Evolutionary conservation across 1,140 invertebrate genomes (phyloP).

Genomic region (Drosophila carrolli): DNA sequence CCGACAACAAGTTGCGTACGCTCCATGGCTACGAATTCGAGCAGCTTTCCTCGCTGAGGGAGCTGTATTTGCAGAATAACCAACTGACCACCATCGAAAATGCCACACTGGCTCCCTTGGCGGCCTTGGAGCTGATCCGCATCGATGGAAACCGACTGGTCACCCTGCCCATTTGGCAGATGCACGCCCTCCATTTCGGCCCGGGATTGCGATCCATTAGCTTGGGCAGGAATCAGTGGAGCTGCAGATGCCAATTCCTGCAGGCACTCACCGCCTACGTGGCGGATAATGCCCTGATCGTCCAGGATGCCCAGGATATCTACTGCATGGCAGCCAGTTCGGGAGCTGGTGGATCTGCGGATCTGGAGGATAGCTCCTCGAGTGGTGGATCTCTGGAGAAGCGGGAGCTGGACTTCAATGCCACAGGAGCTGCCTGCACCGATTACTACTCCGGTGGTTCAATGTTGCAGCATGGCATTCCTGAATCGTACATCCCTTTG

Average conservation of each 20-base stretch:
- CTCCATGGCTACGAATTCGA: slow-evolving; percentile 96
- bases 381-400: slow-evolving; percentile 69
- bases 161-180: slow-evolving; percentile 93
- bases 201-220: slow-evolving; percentile 89
- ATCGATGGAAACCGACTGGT: slow-evolving; percentile 94
- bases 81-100: slow-evolving; percentile 91
- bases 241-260: slow-evolving; percentile 95
- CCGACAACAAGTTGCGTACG: slow-evolving; percentile 92
- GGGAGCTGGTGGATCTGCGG: slow-evolving; percentile 80
- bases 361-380: slow-evolving; percentile 65
- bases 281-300: slow-evolving; percentile 91
- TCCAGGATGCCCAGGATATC: slow-evolving; percentile 91
- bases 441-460: slow-evolving; percentile 93
- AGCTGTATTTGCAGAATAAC: slow-evolving; percentile 95
- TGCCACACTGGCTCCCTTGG: slow-evolving; percentile 91
- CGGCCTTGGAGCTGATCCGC: slow-evolving; percentile 91
- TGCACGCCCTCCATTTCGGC: slow-evolving; percentile 85
- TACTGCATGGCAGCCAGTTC: slow-evolving; percentile 90
- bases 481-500: slow-evolving; percentile 93
- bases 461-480: slow-evolving; percentile 92
- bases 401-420: slow-evolving; percentile 92
- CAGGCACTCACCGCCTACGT: slow-evolving; percentile 94
- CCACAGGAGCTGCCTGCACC: slow-evolving; percentile 89
- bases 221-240: slow-evolving; percentile 93
- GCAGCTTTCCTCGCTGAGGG: slow-evolving; percentile 91